Evolutionary conservation across 2,888 invertebrate genomes (phyloP), one percentile per base, ranked within the genome.

Genomic region (Mantis religiosa): DNA sequence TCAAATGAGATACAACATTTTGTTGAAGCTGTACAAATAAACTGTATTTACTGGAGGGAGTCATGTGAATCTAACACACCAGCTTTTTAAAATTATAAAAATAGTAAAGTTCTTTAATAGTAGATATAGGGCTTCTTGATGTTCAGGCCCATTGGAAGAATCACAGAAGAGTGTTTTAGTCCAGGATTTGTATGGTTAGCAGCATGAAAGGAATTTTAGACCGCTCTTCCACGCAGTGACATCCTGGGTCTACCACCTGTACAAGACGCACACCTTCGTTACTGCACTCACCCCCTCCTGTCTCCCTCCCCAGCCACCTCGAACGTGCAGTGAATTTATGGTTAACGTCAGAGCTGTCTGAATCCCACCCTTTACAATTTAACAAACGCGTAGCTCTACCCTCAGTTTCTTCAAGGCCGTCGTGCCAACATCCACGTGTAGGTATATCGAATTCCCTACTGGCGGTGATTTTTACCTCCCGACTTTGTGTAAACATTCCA

Each of bases 311-410:
- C 34, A 3, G 28, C 2, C 28, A 20, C 28, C 34, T 9, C 20
- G 54, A 81, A 88, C 88, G 88, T 85, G 85, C 30, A 27, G 12
- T 9, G 84, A 85, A 88, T 88, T 85, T 88, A 88, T 85, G 85
- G 15, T 30, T 81, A n/a, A 88, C 83, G 88, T 85, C 88, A 88
- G 81, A 83, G 54, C 20, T 86, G 86, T 86, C 86, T 20, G 86
- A 34, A 82, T 87, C 34, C 87, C 85, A 27, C 88, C 84, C 84
- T 84, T 81, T 34, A 81, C 88, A 84, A 84, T 84, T 84, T 88
- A 88, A 84, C 88, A 88, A 88, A 88, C 88, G 84, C 47, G 25
- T 54, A 54, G 28, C n/a, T 82, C 27, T 85, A n/a, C 84, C 34
- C n/a, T 41, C 41, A 20, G 71, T 88, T 85, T 81, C 81, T 71